Evolutionary conservation across 1,140 invertebrate species (phyloP), one percentile per base, ranked within the genome.

Genomic region (Periplaneta americana): DNA sequence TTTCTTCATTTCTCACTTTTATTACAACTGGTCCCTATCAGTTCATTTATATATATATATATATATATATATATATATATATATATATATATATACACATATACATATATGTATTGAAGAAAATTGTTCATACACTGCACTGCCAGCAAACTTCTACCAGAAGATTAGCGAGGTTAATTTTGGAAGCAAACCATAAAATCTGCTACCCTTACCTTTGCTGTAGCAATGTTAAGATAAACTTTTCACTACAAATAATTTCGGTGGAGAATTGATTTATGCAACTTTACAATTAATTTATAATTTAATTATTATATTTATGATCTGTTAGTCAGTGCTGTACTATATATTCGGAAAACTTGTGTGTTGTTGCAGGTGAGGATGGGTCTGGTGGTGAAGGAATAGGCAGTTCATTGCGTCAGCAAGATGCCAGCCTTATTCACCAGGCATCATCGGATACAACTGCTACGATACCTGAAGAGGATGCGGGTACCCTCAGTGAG

Each of bases 391-490:
- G 75, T 33, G 34, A 78, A 22, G 83, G 81, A 18, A 48, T 34
- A 22, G 78, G 79, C 39, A 80, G 78, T 22, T 83, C 80, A 36
- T 48, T 82, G 34, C 34, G 82, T 32, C 34, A 75, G 36, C 82
- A 84, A 36, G 82, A 84, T 74, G 75, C 76, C 34, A 76, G 34
- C 76, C 39, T 79, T 32, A 78, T 83, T n/a, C 81, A 80, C 35
- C 82, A 79, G 79, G 74, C 39, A 34, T 84, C 82, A 28, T 81
- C 79, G 8, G 39, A 81, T 15, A 81, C 81, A n/a, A 81, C 84
- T 35, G 78, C 82, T 9, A 84, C 84, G 37, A 85, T 86, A 32
- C 84, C 83, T 17, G 85, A 86, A 80, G 85, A 84, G 74, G 84
- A 85, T 28, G 83, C 80, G 3, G 48, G 48, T n/a, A 66, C 48